These are phyloP conservation scores for Drosophila glabriapex DNA, from an alignment of 2,888 invertebrate genomes.

Conservation along the genomic window DNA sequence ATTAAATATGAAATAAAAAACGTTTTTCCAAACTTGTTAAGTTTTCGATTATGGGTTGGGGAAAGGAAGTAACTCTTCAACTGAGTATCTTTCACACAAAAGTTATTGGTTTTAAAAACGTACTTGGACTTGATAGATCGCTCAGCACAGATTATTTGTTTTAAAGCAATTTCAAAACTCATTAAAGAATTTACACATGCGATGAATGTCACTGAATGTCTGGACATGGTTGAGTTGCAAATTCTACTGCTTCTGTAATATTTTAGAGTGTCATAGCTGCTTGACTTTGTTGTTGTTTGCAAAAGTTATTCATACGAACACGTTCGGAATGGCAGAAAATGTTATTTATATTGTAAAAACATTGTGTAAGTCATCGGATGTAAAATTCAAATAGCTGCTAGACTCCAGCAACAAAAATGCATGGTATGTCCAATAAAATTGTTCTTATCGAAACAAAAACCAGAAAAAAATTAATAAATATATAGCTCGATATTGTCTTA, in stretches of 20 bases:
- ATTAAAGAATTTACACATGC: neutral
- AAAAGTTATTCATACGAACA: constrained; percentile 57
- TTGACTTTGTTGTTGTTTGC: constrained; percentile 22
- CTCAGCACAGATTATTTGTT: neutral
- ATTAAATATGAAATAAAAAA: constrained; percentile 26
- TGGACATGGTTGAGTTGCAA: neutral
- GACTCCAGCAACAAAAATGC: neutral
- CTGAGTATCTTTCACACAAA: neutral
- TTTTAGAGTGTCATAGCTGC: neutral
- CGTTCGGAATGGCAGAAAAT: neutral
- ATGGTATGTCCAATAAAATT: neutral
- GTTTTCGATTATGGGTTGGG: neutral
- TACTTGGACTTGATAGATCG: neutral
- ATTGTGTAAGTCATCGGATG: neutral
- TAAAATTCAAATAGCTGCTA: constrained; percentile 1
- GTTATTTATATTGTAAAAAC: constrained; percentile 4
- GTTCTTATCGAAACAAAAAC: neutral
- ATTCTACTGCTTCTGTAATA: neutral
- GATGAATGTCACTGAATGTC: neutral
- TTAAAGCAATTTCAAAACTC: neutral
- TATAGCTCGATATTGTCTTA: neutral
- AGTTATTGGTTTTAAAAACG: neutral
- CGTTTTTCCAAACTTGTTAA: constrained; percentile 51
- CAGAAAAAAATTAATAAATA: neutral
- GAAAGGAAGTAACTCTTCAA: neutral